These are phyloP conservation scores for Eristalis arbustorum DNA, from an alignment of 2,888 invertebrate species.

Conservation along the genomic window DNA sequence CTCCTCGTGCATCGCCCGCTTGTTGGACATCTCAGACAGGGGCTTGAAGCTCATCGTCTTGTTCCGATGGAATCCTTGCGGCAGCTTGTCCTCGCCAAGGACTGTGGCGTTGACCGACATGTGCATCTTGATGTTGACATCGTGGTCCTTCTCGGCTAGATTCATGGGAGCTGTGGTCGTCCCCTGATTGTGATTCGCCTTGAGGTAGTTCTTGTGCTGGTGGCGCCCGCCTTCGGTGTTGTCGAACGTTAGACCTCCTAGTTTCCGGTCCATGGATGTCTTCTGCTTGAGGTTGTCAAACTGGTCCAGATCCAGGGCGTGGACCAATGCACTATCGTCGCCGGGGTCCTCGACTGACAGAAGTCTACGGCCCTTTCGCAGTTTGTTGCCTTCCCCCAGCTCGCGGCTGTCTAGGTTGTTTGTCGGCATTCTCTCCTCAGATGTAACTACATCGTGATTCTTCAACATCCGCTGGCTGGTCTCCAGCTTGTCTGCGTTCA, in stretches of 20 bases:
- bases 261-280: constrained; percentile 12
- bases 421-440: constrained; percentile 53
- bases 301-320: constrained; percentile 51
- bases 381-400: too few species aligned
- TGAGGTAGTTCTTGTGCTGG: constrained; percentile 64
- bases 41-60: constrained; percentile 40
- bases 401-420: background rate
- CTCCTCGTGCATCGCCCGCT: background rate
- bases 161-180: constrained; percentile 18
- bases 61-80: constrained; percentile 40
- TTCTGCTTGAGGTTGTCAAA: constrained; percentile 69
- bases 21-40: background rate
- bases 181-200: constrained; percentile 20
- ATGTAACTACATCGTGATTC: too few species aligned
- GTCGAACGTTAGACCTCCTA: constrained; percentile 56
- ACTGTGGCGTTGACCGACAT: constrained; percentile 77
- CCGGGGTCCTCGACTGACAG: constrained; percentile 23
- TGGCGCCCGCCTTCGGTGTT: constrained; percentile 10
- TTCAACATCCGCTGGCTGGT: too few species aligned
- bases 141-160: constrained; percentile 53
- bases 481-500: constrained; percentile 77
- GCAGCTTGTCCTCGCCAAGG: constrained; percentile 70
- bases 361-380: too few species aligned
- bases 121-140: constrained; percentile 74
- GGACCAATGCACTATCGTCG: background rate